Percentiles rank a stretch among this genome's conserved stretches.
Evolutionary conservation across 2,113 vertebrate species (phyloP).

Genomic region (Glaucidium brasilianum): DNA sequence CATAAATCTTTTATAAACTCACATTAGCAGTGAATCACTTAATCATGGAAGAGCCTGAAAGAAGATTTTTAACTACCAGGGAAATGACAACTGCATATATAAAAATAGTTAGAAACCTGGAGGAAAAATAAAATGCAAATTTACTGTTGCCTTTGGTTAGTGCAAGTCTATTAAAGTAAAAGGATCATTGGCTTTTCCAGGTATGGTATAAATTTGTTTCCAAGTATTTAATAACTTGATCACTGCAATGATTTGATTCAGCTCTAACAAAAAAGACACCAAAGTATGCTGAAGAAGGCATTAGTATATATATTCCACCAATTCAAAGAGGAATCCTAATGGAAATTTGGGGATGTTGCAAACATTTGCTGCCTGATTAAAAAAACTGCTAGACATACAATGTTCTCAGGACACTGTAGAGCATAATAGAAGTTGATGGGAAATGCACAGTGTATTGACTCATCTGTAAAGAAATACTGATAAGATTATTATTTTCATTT

Average conservation of each 20-base stretch:
- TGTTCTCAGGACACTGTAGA: neutral
- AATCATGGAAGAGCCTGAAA: neutral
- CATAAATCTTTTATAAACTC: neutral
- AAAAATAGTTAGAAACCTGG: neutral
- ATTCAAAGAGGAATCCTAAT: neutral
- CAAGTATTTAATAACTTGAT: neutral
- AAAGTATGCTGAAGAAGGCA: neutral
- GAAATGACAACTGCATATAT: neutral
- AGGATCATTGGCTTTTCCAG: neutral
- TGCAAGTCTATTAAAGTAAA: neutral
- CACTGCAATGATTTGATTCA: neutral
- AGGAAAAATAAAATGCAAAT: neutral
- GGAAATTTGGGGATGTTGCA: neutral
- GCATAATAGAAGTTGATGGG: neutral
- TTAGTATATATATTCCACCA: neutral
- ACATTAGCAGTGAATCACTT: neutral
- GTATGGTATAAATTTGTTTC: neutral
- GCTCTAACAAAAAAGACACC: neutral
- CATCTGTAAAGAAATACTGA: neutral
- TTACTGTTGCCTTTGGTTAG: neutral
- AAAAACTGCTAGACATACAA: neutral
- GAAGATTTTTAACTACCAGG: neutral
- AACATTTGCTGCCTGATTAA: neutral
- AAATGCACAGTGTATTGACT: neutral
- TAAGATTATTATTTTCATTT: slow-evolving; percentile 2